Evolutionary conservation across 2,888 invertebrate species (phyloP), one percentile per base, ranked within the genome.

Genomic region (Agrotis ipsilon): DNA sequence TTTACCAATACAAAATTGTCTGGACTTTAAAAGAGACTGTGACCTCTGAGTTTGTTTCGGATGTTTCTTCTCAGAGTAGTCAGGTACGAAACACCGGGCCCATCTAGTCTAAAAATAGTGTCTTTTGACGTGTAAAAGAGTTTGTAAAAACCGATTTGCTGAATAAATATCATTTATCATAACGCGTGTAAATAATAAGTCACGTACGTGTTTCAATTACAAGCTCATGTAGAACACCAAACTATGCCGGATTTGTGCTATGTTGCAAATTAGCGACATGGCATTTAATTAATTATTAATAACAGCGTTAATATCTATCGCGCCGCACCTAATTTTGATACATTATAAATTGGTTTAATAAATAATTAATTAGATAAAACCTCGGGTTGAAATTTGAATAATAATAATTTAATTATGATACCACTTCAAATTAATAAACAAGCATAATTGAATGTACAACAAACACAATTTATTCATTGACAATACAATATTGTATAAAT

Each of bases 321-420:
- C 39, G 24, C 1, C 2, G 18, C 27, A 27, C 24, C 24, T 7
- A 18, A n/a, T 27, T 51, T 51, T 7, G 46, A 19, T 19, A 11
- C 46, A 11, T 21, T 24, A 24, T 61, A 24, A 46, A 39, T 32
- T 19, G 45, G n/a, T 58, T 21, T 27, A 13, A 46, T 65, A 39
- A n/a, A 55, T 16, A 16, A 24, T 55, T 16, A 16, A 19, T 55
- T 45, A 14, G 3, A n/a, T 32, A 24, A 24, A 72, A 43, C 16
- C 5, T 51, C 49, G 9, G 46, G 11, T 39, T 45, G 14, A 46
- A 52, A 46, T 39, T 1, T 39, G 39, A 39, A 39, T 39, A 39
- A 11, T 39, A 43, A 73, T 48, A n/a, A n/a, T n/a, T n/a, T n/a
- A n/a, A n/a, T n/a, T n/a, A 43, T 72, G 45, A 65, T n/a, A 75